Evolutionary conservation across 2,113 vertebrate species (phyloP).

Genomic region (Percina caprodes): DNA sequence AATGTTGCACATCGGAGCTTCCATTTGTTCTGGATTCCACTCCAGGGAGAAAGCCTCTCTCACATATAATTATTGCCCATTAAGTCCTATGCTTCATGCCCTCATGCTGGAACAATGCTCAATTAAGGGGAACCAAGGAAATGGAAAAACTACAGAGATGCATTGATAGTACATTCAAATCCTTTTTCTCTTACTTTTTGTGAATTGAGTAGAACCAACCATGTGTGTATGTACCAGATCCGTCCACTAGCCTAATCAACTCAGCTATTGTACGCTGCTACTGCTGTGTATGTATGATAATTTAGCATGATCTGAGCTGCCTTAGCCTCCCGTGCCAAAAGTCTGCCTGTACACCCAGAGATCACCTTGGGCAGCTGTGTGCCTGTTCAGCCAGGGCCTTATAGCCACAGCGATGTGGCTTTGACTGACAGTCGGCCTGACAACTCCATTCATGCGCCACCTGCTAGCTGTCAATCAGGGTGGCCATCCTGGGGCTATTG

Average conservation of each 20-base stretch:
- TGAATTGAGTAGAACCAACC: constrained; percentile 47
- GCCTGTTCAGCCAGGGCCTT: constrained; percentile 76
- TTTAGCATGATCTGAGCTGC: constrained; percentile 63
- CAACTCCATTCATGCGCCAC: constrained; percentile 89
- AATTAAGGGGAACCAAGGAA: constrained; percentile 92
- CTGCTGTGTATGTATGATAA: constrained; percentile 49
- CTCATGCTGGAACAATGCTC: constrained; percentile 93
- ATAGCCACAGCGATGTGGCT: constrained; percentile 80
- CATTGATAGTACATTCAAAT: constrained; percentile 71
- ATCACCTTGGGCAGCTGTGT: constrained; percentile 87
- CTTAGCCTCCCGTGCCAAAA: constrained; percentile 62
- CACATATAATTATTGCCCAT: constrained; percentile 99
- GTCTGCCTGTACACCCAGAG: constrained; percentile 78
- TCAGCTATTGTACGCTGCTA: constrained; percentile 34
- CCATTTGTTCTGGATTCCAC: constrained; percentile 97
- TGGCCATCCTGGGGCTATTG: constrained; percentile 89
- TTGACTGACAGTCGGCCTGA: constrained; percentile 84
- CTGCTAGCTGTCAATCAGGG: constrained; percentile 91
- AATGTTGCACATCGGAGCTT: constrained; percentile 97
- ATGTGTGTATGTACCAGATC: constrained; percentile 48
- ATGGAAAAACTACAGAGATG: constrained; percentile 77
- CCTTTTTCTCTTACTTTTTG: neutral
- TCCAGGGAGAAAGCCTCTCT: constrained; percentile 96
- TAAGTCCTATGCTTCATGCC: constrained; percentile 97
- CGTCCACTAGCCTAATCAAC: constrained; percentile 59